phyloP scores from a whole-genome alignment of 2,113 vertebrate genomes.

The Romanogobio albipinnatus region DNA sequence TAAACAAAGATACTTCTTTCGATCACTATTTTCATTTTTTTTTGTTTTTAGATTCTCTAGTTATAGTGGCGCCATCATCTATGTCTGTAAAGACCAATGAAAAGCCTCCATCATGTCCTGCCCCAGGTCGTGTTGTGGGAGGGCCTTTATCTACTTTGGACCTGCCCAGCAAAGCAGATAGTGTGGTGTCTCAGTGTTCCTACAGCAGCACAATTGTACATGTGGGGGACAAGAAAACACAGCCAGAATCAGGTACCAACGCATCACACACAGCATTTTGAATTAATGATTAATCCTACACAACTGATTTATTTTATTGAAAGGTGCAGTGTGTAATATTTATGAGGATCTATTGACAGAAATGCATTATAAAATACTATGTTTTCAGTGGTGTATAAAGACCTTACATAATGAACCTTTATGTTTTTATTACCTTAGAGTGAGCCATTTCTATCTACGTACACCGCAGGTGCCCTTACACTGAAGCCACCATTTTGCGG shows the following conservation, averaged over 20 bases:
- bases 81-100: slow-evolving; percentile 54
- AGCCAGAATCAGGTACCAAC: slow-evolving; percentile 86
- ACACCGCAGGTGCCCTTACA: too few relatives aligned
- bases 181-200: slow-evolving; percentile 94
- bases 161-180: slow-evolving; percentile 88
- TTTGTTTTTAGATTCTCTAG: slow-evolving; percentile 61
- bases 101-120: slow-evolving; percentile 65
- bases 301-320: background rate
- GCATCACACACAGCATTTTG: background rate
- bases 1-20: background rate
- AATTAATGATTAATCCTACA: background rate
- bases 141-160: slow-evolving; percentile 79
- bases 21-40: background rate
- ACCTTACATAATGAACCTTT: too few relatives aligned
- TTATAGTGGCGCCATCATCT: slow-evolving; percentile 69
- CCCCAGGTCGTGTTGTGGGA: slow-evolving; percentile 72
- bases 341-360: too few relatives aligned
- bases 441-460: too few relatives aligned
- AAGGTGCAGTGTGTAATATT: too few relatives aligned
- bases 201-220: slow-evolving; percentile 98
- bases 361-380: too few relatives aligned
- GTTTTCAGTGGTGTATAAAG: too few relatives aligned
- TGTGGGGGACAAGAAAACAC: slow-evolving; percentile 93
- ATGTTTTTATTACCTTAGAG: too few relatives aligned
- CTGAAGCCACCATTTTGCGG: too few relatives aligned